Evolutionary conservation across 2,797 vertebrate species (phyloP).

Genomic region (Cephalopachus bancanus): DNA sequence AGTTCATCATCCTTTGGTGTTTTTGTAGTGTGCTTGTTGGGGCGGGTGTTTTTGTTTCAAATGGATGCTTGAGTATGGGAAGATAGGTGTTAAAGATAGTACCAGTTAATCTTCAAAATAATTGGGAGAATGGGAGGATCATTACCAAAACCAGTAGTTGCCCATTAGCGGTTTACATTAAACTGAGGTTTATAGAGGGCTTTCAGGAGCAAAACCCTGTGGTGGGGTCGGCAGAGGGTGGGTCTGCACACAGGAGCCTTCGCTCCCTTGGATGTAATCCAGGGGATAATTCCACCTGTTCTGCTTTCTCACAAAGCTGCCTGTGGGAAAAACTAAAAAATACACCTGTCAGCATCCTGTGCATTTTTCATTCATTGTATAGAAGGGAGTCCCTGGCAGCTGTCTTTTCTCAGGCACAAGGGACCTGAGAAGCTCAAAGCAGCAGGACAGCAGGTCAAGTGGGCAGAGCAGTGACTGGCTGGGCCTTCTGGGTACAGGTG

Average conservation of each 20-base stretch:
- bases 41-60: rapidly evolving
- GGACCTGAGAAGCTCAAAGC: background rate
- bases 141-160: background rate
- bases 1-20: rapidly evolving
- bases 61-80: background rate
- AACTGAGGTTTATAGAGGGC: background rate
- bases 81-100: background rate
- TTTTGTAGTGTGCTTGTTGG: background rate
- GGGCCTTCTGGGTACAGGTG: rapidly evolving
- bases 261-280: rapidly evolving
- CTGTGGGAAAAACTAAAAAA: background rate
- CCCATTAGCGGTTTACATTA: background rate
- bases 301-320: background rate
- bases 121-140: background rate
- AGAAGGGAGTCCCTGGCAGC: background rate
- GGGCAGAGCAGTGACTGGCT: background rate
- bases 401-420: background rate
- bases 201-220: background rate
- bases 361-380: rapidly evolving
- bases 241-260: background rate
- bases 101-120: background rate
- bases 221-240: no score
- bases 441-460: background rate
- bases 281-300: background rate
- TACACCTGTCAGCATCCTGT: rapidly evolving